Conservation (phyloP, 2,888 invertebrate species). For the Didymodactylos carnosus region DNA sequence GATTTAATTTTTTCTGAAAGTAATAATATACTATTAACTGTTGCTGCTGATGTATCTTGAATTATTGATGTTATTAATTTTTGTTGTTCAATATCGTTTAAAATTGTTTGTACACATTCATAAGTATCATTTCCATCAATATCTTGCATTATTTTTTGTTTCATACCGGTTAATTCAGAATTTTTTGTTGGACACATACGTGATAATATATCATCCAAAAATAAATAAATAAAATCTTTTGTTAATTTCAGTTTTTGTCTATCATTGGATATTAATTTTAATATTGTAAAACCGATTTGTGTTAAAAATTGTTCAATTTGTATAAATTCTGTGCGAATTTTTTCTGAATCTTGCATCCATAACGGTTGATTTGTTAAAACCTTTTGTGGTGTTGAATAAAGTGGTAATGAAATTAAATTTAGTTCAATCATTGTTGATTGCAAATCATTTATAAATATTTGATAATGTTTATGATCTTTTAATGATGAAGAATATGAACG, state of each 20-base stretch:
- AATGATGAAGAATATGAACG: background rate
- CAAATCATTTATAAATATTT: background rate
- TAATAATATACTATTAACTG: too few species aligned
- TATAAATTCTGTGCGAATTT: background rate
- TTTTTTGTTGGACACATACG: background rate
- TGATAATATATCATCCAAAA: background rate
- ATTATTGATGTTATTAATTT: background rate
- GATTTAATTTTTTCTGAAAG: too few species aligned
- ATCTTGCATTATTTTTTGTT: background rate
- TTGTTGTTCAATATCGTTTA: background rate
- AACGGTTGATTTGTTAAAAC: background rate
- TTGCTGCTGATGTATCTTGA: background rate
- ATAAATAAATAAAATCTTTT: background rate
- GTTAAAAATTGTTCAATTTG: background rate
- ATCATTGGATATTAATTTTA: background rate
- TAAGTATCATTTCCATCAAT: background rate
- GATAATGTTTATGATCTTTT: background rate
- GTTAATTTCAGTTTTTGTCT: background rate
- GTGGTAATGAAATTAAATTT: background rate
- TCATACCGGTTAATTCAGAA: background rate
- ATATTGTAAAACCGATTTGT: background rate
- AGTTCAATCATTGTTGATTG: background rate
- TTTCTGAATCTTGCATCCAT: background rate
- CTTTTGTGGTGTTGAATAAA: background rate
- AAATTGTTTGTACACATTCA: too few species aligned